These are phyloP conservation scores for Dasyurus viverrinus DNA, from an alignment of 2,113 vertebrate species.

Conservation along the genomic window DNA sequence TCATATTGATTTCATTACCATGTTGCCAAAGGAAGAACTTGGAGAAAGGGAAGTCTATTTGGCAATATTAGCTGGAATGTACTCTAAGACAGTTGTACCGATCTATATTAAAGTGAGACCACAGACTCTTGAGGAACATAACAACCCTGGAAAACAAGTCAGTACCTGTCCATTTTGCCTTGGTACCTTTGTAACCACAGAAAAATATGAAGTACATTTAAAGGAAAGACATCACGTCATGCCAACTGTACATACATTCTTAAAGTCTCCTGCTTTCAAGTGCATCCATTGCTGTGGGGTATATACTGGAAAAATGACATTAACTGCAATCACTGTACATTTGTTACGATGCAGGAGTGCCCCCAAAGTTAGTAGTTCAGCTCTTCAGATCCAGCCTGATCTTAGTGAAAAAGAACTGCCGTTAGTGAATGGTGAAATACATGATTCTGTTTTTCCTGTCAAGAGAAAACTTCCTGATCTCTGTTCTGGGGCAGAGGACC, in stretches of 20 bases:
- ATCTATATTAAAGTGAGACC: slow-evolving; percentile 93
- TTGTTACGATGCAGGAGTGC: slow-evolving; percentile 93
- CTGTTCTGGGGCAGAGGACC: slow-evolving; percentile 69
- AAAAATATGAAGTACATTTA: slow-evolving; percentile 91
- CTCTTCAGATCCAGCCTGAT: slow-evolving; percentile 74
- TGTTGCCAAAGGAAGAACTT: slow-evolving; percentile 89
- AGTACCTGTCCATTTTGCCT: slow-evolving; percentile 94
- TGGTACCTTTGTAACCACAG: slow-evolving; percentile 85
- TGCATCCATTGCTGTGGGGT: slow-evolving; percentile 98
- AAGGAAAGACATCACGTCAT: slow-evolving; percentile 95
- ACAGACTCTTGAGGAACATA: slow-evolving; percentile 73
- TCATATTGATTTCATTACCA: slow-evolving; percentile 92
- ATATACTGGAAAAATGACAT: slow-evolving; percentile 95
- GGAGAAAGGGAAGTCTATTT: slow-evolving; percentile 93
- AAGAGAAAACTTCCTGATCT: slow-evolving; percentile 83
- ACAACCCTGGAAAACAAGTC: slow-evolving; percentile 69
- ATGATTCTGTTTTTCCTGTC: slow-evolving; percentile 47
- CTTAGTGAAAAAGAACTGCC: slow-evolving; percentile 75
- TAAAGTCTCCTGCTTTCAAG: slow-evolving; percentile 95
- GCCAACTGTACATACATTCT: slow-evolving; percentile 94
- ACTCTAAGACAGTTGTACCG: slow-evolving; percentile 83
- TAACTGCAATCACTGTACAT: slow-evolving; percentile 94
- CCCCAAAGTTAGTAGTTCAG: slow-evolving; percentile 87
- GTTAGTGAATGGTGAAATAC: slow-evolving; percentile 77
- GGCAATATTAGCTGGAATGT: slow-evolving; percentile 89